Evolutionary conservation across 2,797 vertebrate species (phyloP), one percentile per base, ranked within the genome.

Genomic region (Cirrhinus molitorella): DNA sequence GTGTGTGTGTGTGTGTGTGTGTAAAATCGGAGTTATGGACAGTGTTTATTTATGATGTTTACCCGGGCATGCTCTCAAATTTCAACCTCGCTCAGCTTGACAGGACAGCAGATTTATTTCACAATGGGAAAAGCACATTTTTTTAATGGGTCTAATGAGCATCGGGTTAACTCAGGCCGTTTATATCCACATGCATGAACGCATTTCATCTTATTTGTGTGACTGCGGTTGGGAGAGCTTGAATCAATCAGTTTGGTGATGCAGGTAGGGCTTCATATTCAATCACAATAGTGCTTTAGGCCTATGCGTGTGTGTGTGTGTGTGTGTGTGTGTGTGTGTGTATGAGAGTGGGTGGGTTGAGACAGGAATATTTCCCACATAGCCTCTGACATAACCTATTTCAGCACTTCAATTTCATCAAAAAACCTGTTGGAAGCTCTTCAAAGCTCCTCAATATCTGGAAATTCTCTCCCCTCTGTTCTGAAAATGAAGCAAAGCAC

Each of bases 391-490:
- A 31, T 43, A 67, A 66, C 80, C 71, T 82, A 66, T 83, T 75
- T 83, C n/a, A 75, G 34, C n/a, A 47, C 71, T 83, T 75, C 34
- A 67, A 45, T 75, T 83, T 83, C 34, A 67, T 75, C n/a, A 73
- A 83, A 82, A 82, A 51, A 74, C 71, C 80, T 43, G 45, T 82
- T 67, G 59, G 25, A 49, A 81, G 79, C 79, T 72, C 55, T 72
- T 72, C 53, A 72, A 49, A 81, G 43, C 40, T 72, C 40, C 55
- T 72, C 53, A 49, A 49, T 81, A 80, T 68, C 65, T 80, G 65
- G 14, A 73, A 34, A 63, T 81, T 43, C 23, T 45, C 49, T 75
- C 34, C 49, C 23, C 23, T 75, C 57, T 75, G 61, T 75, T 47
- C 61, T 65, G 49, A 74, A 66, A 75, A 28, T 53, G 4, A 75